Evolutionary conservation across 2,888 invertebrate genomes (phyloP).

Genomic region (Drosophila fungiperda): DNA sequence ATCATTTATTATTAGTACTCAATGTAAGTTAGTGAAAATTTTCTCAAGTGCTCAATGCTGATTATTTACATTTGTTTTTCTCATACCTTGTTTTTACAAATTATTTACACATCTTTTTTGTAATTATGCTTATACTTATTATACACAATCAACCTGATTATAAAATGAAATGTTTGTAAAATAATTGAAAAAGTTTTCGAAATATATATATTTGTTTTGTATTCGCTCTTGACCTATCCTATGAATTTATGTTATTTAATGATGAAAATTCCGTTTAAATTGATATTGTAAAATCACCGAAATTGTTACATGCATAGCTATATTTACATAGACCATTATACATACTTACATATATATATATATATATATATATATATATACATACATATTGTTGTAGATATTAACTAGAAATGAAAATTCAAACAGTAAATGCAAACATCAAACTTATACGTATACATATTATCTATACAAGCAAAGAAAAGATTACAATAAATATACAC

Average conservation of each 20-base stretch:
- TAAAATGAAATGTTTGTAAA: constrained; percentile 29
- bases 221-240: constrained; percentile 10
- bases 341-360: constrained; percentile 9
- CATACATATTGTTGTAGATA: constrained; percentile 60
- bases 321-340: constrained; percentile 19
- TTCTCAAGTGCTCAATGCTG: constrained; percentile 45
- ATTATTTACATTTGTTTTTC: constrained; percentile 5
- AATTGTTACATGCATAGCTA: constrained; percentile 35
- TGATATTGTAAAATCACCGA: constrained; percentile 42
- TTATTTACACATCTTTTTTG: constrained; percentile 25
- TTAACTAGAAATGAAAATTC: constrained; percentile 48
- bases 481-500: constrained; percentile 39
- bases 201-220: constrained; percentile 3
- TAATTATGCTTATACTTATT: constrained; percentile 44
- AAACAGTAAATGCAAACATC: constrained; percentile 47
- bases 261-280: constrained; percentile 30
- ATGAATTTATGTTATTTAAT: constrained; percentile 27
- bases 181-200: constrained; percentile 10
- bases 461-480: constrained; percentile 41
- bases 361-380: constrained; percentile 17
- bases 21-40: constrained; percentile 43
- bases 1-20: constrained; percentile 37
- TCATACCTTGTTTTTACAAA: constrained; percentile 6
- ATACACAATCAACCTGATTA: constrained; percentile 31
- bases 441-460: constrained; percentile 47